These are phyloP conservation scores for Leptoclinus maculatus DNA, from an alignment of 2,797 vertebrate genomes.

Conservation along the genomic window DNA sequence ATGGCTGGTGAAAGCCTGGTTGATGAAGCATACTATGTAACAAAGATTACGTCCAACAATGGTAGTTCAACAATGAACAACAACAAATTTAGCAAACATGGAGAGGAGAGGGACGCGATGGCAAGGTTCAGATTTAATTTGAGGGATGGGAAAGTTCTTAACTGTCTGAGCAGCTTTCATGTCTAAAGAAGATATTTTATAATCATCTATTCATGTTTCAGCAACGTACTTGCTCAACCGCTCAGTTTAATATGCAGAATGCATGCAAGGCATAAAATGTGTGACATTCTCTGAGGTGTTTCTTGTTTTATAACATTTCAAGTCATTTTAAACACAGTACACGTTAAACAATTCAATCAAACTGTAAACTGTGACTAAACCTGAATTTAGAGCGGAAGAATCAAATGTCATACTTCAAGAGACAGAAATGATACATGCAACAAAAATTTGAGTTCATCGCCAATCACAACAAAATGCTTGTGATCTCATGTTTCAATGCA, in stretches of 20 bases:
- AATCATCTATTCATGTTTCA: background rate
- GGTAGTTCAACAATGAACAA: conserved; percentile 30
- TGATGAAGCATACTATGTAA: conserved; percentile 60
- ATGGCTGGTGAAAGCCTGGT: conserved; percentile 64
- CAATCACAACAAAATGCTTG: background rate
- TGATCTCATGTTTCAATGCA: background rate
- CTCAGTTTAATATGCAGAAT: too few relatives aligned
- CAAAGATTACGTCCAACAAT: conserved; percentile 44
- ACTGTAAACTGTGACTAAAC: background rate
- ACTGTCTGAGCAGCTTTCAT: conserved; percentile 5
- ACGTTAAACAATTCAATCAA: background rate
- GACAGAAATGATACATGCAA: background rate
- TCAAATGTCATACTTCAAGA: background rate
- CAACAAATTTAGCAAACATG: conserved; percentile 47
- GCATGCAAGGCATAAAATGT: too few relatives aligned
- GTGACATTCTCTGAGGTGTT: background rate
- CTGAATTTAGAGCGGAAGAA: background rate
- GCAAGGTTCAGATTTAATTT: conserved; percentile 22
- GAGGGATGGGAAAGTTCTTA: conserved; percentile 11
- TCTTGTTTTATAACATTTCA: background rate
- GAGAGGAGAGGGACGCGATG: background rate
- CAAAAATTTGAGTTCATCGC: background rate
- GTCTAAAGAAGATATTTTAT: background rate
- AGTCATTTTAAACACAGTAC: conserved; percentile 17
- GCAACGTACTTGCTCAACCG: background rate